Evolutionary conservation across 2,113 vertebrate genomes (phyloP).

Genomic region (Boleophthalmus pectinirostris): DNA sequence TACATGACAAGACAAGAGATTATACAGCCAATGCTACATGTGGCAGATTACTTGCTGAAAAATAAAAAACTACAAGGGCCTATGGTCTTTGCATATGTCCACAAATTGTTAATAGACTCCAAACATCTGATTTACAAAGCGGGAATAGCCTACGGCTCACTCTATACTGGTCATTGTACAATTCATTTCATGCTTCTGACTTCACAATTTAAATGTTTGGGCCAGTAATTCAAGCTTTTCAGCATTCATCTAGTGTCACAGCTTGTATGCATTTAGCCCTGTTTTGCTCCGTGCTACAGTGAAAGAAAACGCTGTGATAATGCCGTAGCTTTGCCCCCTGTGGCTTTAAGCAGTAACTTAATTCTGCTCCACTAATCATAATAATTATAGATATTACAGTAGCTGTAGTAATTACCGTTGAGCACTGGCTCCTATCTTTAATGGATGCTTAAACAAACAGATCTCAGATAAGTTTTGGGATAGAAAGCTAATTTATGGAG

Average conservation of each 20-base stretch:
- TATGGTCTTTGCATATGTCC: conserved; percentile 29
- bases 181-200: conserved; percentile 27
- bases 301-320: conserved; percentile 48
- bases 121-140: conserved; percentile 29
- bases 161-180: conserved; percentile 20
- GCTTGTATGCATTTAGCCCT: conserved; percentile 22
- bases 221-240: conserved; percentile 24
- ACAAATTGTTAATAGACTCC: conserved; percentile 32
- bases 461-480: conserved; percentile 66
- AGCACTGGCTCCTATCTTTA: conserved; percentile 53
- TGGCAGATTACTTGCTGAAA: conserved; percentile 10
- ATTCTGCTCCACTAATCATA: conserved; percentile 68
- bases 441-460: conserved; percentile 75
- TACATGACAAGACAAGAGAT: too few species aligned
- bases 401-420: conserved; percentile 65
- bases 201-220: conserved; percentile 29
- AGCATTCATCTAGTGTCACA: conserved; percentile 27
- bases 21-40: not conserved
- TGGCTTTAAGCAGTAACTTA: conserved; percentile 58
- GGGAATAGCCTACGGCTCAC: conserved; percentile 7
- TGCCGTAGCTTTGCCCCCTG: conserved; percentile 40
- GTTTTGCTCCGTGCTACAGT: conserved; percentile 13
- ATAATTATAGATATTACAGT: conserved; percentile 69
- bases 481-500: conserved; percentile 70
- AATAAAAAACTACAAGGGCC: not conserved